phyloP scores from a whole-genome alignment of 2,888 invertebrate genomes.

The Dasysyrphus tricinctus region DNA sequence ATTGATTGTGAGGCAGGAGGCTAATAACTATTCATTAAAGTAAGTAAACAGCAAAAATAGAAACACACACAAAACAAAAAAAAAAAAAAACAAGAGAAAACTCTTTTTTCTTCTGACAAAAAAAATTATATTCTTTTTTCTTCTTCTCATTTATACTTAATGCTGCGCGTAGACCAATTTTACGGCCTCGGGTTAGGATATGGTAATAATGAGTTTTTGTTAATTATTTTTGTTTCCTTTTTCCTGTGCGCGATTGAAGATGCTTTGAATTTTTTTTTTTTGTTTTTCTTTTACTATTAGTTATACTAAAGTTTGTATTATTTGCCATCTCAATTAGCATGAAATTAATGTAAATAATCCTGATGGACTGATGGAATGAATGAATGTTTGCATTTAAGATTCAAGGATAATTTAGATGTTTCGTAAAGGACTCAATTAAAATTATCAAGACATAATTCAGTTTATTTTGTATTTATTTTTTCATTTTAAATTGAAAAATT shows the following conservation, averaged over 20 bases:
- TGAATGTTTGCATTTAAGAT: background rate
- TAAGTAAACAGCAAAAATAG: conserved; percentile 84
- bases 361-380: background rate
- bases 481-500: background rate
- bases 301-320: conserved; percentile 16
- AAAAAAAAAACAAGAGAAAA: background rate
- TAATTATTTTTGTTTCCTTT: background rate
- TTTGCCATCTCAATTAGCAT: conserved; percentile 46
- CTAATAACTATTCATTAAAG: conserved; percentile 92
- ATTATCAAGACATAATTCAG: background rate
- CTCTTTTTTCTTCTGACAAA: conserved; percentile 61
- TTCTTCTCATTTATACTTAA: conserved; percentile 67
- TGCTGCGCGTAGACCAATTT: conserved; percentile 87
- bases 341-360: conserved; percentile 27
- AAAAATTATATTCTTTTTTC: conserved; percentile 18
- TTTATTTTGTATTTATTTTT: background rate
- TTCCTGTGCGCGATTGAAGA: conserved; percentile 23
- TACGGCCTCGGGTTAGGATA: conserved; percentile 95
- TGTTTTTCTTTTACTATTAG: background rate
- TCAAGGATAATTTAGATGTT: conserved; percentile 21
- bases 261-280: conserved; percentile 22
- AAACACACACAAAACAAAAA: conserved; percentile 40
- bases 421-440: conserved; percentile 1
- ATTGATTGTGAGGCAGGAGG: conserved; percentile 89
- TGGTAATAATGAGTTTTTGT: conserved; percentile 87